Conservation (phyloP, 2,888 invertebrate genomes). For the Mythimna pallens region DNA sequence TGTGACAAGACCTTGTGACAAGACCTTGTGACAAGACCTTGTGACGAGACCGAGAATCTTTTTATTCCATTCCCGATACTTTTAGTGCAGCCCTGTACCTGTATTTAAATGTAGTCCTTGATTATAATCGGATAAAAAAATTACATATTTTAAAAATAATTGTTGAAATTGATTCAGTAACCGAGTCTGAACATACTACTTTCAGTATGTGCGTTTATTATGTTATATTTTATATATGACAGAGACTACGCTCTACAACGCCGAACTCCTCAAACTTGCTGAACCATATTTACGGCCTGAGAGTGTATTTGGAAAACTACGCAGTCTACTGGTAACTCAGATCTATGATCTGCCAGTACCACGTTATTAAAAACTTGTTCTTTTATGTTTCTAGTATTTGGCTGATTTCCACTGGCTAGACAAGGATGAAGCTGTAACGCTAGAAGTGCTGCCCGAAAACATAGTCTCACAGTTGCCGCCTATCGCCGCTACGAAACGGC, state of each 20-base stretch:
- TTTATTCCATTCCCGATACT: no score
- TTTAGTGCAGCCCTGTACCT: no score
- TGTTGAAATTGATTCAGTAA: no score
- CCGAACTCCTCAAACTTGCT: not conserved
- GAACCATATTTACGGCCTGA: not conserved
- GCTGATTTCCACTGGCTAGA: slow-evolving; percentile 93
- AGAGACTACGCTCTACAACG: no score
- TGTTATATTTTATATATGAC: not conserved
- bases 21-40: no score
- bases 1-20: no score
- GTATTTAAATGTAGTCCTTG: no score
- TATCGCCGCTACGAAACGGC: slow-evolving; percentile 86
- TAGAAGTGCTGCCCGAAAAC: slow-evolving; percentile 94
- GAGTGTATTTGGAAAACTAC: not conserved
- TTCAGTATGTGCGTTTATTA: no score
- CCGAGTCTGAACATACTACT: no score
- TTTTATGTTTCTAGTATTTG: slow-evolving; percentile 91
- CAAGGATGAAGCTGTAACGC: slow-evolving; percentile 93
- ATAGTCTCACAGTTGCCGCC: slow-evolving; percentile 94
- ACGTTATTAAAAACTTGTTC: not conserved
- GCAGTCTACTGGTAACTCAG: not conserved
- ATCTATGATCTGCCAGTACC: not conserved
- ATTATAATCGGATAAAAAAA: no score
- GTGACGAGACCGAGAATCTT: no score
- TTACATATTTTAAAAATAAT: no score